Base-by-base conservation (phyloP, 2,113 vertebrate genomes). In the Catharus fuscescens region DNA sequence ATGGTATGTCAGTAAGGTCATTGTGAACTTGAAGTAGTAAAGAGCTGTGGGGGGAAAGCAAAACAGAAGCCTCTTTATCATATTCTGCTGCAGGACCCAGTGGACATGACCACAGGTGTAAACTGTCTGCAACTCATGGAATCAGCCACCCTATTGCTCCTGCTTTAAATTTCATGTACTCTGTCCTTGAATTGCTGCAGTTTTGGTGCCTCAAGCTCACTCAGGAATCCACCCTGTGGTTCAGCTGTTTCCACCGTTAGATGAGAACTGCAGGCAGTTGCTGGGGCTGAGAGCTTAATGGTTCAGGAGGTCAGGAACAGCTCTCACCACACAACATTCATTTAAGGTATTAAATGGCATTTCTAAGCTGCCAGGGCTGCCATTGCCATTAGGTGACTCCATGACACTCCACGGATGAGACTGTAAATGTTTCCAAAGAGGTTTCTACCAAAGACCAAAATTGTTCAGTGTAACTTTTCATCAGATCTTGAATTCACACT, bases 301-400 rank as follows among this genome's bases (percentile, higher is more conserved):
- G 64, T 60, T 93, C 87, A 87, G 56, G 45, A 82, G 34, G 47
- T 78, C 47, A 86, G 72, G 65, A 88, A 42, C 67, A 86, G 31
- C 77, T 70, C 54, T 86, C 52, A 66, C 19, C 80, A 70, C 45
- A 65, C 44, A 92, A 76, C 31, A 86, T 82, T 60, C 31, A 89
- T 54, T 92, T 83, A 60, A 73, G 19, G 32, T 92, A 86, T 92
- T 90, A 69, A 84, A 83, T n/a, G 34, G 47, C 80, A 62, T 80
- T 95, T 91, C 76, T 62, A 82, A 88, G 54, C 47, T 96, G 61
- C 67, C 45, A 83, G 69, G 59, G 44, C 62, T 64, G 40, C 47
- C 52, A 31, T 0, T 60, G 47, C 45, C 70, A 66, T 80, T 40
- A 88, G 36, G 29, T 47, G 40, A 79, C 48, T 92, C 86, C 47